Evolutionary conservation across 2,113 vertebrate genomes (phyloP).

Genomic region (Sardina pilchardus): DNA sequence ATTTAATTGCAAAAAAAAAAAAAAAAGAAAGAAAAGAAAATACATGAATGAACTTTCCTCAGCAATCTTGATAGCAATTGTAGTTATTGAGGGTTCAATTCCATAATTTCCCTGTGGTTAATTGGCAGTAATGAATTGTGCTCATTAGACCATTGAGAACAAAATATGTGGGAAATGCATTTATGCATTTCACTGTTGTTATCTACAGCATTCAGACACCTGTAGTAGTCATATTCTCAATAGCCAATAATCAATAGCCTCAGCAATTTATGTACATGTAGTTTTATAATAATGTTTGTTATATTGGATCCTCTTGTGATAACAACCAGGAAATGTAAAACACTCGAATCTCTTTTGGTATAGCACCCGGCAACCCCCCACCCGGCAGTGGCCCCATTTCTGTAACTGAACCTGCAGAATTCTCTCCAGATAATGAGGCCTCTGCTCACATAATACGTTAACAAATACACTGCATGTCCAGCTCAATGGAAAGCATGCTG

Average conservation of each 20-base stretch:
- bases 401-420: neutral
- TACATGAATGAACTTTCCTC: no score
- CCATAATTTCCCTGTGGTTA: no score
- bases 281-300: neutral
- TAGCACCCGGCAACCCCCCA: neutral
- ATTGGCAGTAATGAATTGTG: no score
- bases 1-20: conserved; percentile 29
- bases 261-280: neutral
- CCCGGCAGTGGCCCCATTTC: neutral
- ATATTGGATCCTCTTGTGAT: neutral
- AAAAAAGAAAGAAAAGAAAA: neutral
- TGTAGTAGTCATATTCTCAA: neutral
- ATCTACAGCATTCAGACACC: neutral
- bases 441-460: neutral
- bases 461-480: neutral
- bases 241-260: neutral
- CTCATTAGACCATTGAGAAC: no score
- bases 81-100: no score
- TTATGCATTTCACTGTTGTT: neutral
- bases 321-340: neutral
- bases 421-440: neutral
- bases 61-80: no score
- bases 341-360: neutral
- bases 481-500: neutral
- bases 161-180: no score